phyloP scores from a whole-genome alignment of 2,797 vertebrate species.

The Pangasius djambal region DNA sequence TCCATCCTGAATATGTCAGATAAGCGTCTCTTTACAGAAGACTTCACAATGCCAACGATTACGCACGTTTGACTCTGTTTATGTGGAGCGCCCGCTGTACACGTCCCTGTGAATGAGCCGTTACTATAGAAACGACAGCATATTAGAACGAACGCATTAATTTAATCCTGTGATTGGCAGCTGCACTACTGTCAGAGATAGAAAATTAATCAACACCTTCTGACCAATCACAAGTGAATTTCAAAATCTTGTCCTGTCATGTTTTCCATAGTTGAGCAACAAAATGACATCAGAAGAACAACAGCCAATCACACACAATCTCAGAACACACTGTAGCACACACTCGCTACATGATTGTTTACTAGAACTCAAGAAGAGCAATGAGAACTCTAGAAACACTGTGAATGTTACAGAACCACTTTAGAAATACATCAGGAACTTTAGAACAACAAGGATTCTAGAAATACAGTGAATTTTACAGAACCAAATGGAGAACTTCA shows the following conservation, averaged over 20 bases:
- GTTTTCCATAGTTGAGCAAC: background rate
- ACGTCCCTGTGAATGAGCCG: background rate
- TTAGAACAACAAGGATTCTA: no score
- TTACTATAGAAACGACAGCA: background rate
- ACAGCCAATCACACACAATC: background rate
- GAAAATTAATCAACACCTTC: no score
- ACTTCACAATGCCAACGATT: background rate
- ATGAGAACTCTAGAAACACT: background rate
- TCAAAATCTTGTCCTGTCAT: no score
- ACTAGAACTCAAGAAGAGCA: no score
- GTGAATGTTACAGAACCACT: background rate
- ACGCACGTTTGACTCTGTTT: no score
- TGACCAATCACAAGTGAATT: background rate
- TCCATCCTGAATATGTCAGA: background rate
- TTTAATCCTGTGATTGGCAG: no score
- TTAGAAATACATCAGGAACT: background rate
- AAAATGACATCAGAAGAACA: background rate
- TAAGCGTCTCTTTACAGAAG: background rate
- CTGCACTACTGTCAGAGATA: no score
- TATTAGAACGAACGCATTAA: background rate
- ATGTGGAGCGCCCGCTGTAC: background rate
- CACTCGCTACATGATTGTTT: background rate
- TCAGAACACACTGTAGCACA: background rate
- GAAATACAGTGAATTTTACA: no score
- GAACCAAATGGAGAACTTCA: background rate